Evolutionary conservation across 2,797 vertebrate species (phyloP).

Genomic region (Kryptolebias ocellatus): DNA sequence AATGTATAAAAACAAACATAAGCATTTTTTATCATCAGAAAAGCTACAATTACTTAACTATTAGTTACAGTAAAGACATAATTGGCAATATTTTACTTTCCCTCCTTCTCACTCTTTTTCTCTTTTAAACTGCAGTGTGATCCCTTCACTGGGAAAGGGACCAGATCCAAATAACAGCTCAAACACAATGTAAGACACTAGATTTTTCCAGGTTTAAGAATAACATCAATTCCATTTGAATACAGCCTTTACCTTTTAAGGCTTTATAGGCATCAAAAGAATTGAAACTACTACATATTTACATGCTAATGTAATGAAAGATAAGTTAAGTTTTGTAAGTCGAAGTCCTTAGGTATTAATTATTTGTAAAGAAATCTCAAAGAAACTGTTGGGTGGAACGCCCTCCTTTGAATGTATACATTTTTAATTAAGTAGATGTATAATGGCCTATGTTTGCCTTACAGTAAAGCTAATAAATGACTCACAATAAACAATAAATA

Average conservation of each 20-base stretch:
- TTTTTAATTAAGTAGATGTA: constrained; percentile 24
- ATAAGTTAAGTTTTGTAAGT: constrained; percentile 24
- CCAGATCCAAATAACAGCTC: constrained; percentile 78
- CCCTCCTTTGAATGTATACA: constrained; percentile 22
- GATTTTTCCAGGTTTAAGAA: constrained; percentile 72
- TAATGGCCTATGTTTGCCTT: constrained; percentile 24
- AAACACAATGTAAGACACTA: constrained; percentile 82
- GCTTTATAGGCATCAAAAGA: constrained; percentile 18
- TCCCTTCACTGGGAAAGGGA: constrained; percentile 82
- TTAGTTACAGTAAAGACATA: constrained; percentile 57
- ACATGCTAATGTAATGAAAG: constrained; percentile 29
- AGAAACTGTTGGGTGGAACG: constrained; percentile 34
- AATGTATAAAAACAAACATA: constrained; percentile 22
- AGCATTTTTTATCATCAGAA: constrained; percentile 36
- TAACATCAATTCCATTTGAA: constrained; percentile 47
- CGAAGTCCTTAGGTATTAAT: constrained; percentile 24
- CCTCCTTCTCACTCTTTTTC: constrained; percentile 74
- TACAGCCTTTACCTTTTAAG: constrained; percentile 35
- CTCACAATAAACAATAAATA: constrained; percentile 38
- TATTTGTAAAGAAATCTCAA: constrained; percentile 29
- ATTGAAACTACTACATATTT: constrained; percentile 32
- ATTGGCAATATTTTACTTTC: constrained; percentile 67
- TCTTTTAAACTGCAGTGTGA: constrained; percentile 82
- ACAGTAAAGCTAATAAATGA: constrained; percentile 36
- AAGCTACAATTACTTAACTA: constrained; percentile 32